These are phyloP conservation scores for Neolamprologus tretocephalus DNA, from an alignment of 2,113 vertebrate species.

Conservation along the genomic window DNA sequence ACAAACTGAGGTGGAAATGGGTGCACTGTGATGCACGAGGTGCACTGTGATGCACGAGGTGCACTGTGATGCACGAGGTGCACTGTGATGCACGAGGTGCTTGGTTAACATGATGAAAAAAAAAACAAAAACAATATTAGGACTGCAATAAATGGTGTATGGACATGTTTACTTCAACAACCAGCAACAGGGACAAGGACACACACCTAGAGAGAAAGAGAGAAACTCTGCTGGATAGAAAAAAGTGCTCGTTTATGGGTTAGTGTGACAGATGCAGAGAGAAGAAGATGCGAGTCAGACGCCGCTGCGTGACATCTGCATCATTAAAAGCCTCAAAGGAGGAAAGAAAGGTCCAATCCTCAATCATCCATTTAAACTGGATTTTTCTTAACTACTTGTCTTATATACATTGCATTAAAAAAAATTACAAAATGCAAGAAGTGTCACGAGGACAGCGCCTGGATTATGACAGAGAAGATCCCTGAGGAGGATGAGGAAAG, in stretches of 20 bases:
- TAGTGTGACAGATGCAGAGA: conserved; percentile 21
- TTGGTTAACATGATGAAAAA: conserved; percentile 30
- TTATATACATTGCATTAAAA: neutral
- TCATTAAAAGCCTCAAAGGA: neutral
- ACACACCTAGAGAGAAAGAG: neutral
- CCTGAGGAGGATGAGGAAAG: neutral
- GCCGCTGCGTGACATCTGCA: neutral
- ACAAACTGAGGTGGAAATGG: conserved; percentile 18
- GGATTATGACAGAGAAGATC: neutral
- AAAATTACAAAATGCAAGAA: neutral
- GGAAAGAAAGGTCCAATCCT: neutral
- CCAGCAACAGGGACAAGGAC: neutral
- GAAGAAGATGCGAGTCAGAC: neutral
- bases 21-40: neutral
- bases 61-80: neutral
- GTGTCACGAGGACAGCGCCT: neutral
- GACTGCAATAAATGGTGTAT: neutral
- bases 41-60: no score
- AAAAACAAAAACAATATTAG: neutral
- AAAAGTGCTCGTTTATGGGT: neutral
- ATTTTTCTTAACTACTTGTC: neutral
- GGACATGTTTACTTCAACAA: neutral
- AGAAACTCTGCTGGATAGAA: neutral
- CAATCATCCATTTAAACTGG: neutral
- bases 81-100: neutral